These are phyloP conservation scores for Coenobita brevimanus DNA, from an alignment of 1,140 invertebrate species.

Conservation along the genomic window DNA sequence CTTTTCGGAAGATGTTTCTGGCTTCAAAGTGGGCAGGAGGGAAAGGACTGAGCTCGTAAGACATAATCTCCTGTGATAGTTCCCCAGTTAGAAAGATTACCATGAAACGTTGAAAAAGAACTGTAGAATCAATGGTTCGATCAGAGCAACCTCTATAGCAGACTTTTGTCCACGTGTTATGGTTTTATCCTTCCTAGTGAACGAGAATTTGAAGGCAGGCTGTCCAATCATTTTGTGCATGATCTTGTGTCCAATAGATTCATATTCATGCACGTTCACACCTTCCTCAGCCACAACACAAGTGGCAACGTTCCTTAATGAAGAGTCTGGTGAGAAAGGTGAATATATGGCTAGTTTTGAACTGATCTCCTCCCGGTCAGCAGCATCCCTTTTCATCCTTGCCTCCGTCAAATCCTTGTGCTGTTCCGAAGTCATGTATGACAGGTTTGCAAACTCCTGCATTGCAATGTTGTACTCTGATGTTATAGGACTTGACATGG, in stretches of 20 bases:
- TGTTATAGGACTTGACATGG: background rate
- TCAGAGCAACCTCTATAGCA: constrained; percentile 22
- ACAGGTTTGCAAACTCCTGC: background rate
- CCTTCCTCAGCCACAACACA: constrained; percentile 15
- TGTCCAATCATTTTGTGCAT: constrained; percentile 42
- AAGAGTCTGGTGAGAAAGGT: background rate
- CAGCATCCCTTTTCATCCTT: background rate
- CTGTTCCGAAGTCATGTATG: background rate
- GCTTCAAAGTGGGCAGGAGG: constrained; percentile 5
- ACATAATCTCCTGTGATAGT: background rate
- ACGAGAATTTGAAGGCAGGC: constrained; percentile 13
- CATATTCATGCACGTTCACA: constrained; percentile 31
- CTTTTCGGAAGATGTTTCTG: background rate
- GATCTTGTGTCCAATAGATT: constrained; percentile 18
- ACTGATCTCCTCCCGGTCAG: constrained; percentile 13
- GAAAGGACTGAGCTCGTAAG: constrained; percentile 2
- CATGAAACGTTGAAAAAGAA: constrained; percentile 5
- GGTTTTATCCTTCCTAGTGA: constrained; percentile 18
- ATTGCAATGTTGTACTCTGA: background rate
- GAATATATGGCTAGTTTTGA: constrained; percentile 31
- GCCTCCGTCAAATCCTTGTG: background rate
- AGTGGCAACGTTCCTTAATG: constrained; percentile 1
- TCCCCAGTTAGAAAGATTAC: background rate
- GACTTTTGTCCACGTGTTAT: constrained; percentile 23
- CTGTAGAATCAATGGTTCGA: constrained; percentile 3